These are phyloP conservation scores for Amphipoea lucens DNA, from an alignment of 2,888 invertebrate species.

Conservation along the genomic window DNA sequence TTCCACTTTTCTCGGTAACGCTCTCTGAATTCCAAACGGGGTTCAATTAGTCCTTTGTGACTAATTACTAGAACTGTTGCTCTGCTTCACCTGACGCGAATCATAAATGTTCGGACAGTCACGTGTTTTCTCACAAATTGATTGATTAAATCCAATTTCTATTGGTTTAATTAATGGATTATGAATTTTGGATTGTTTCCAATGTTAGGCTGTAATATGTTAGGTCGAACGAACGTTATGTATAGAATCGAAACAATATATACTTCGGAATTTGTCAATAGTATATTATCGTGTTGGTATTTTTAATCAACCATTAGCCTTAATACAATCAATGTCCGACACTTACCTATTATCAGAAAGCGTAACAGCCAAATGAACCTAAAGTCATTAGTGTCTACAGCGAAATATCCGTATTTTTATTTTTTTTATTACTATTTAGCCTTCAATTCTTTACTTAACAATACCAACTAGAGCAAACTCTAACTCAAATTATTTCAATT, in stretches of 20 bases:
- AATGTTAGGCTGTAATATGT: not conserved
- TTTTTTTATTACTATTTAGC: too few species aligned
- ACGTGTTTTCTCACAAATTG: conserved; percentile 12
- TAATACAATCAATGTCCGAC: not conserved
- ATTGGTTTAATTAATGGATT: conserved; percentile 13
- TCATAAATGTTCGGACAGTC: conserved; percentile 11
- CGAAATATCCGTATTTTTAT: not conserved
- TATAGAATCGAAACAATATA: not conserved
- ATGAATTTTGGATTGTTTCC: not conserved
- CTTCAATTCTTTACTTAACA: not conserved
- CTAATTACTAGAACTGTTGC: conserved; percentile 31
- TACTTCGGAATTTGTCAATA: not conserved
- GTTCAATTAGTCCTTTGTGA: conserved; percentile 31
- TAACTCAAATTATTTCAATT: not conserved
- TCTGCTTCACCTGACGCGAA: conserved; percentile 19
- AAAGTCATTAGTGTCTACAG: not conserved
- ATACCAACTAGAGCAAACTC: not conserved
- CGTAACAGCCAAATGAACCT: not conserved
- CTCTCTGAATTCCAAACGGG: conserved; percentile 35
- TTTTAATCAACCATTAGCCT: not conserved
- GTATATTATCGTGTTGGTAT: not conserved
- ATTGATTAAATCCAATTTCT: conserved; percentile 15
- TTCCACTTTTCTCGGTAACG: conserved; percentile 6
- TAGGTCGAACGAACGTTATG: not conserved
- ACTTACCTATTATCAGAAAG: not conserved